Conservation (phyloP, 2,888 invertebrate species). For the Xanthorhoe designata region DNA sequence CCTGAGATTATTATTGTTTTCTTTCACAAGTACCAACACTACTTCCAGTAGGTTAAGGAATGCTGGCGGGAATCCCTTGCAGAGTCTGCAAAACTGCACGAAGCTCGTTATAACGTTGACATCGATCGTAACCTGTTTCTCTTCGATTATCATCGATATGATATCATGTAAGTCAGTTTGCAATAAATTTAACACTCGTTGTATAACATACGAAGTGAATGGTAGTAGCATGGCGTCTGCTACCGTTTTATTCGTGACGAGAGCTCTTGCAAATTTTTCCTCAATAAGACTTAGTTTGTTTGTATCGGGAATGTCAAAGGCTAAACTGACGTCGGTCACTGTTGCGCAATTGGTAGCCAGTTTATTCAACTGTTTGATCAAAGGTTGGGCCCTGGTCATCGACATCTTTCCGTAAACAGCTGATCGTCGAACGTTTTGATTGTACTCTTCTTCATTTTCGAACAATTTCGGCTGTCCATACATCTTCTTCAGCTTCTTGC, state of each 20-base stretch:
- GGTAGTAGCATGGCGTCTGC: conserved; percentile 80
- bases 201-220: conserved; percentile 81
- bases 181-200: conserved; percentile 65
- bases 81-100: conserved; percentile 51
- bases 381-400: conserved; percentile 63
- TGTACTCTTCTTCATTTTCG: conserved; percentile 60
- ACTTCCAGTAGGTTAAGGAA: conserved; percentile 64
- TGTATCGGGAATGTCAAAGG: conserved; percentile 63
- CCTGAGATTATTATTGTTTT: conserved; percentile 54
- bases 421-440: conserved; percentile 53
- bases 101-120: conserved; percentile 48
- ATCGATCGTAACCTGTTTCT: conserved; percentile 35
- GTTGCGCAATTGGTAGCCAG: conserved; percentile 49
- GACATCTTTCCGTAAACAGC: conserved; percentile 57
- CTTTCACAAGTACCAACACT: conserved; percentile 52
- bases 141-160: conserved; percentile 40
- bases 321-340: conserved; percentile 55
- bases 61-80: conserved; percentile 64
- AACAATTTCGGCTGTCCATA: conserved; percentile 74
- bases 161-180: conserved; percentile 56
- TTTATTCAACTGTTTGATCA: conserved; percentile 62
- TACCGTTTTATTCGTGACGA: conserved; percentile 35
- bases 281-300: conserved; percentile 51
- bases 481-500: conserved; percentile 72
- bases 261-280: conserved; percentile 51